Evolutionary conservation across 2,888 invertebrate species (phyloP).

Genomic region (Ellobium chinense): DNA sequence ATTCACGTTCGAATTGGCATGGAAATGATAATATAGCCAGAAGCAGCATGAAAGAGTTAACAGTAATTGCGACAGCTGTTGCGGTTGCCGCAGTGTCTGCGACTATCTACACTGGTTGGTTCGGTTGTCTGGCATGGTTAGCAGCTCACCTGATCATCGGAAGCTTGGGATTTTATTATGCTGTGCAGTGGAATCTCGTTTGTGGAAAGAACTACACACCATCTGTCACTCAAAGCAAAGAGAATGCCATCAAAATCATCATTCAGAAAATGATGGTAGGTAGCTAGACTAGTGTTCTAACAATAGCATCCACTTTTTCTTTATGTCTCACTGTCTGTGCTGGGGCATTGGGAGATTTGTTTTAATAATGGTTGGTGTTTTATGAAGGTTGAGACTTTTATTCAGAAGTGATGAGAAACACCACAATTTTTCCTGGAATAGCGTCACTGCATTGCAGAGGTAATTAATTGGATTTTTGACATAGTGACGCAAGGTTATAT

Average conservation of each 20-base stretch:
- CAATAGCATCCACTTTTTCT: no score
- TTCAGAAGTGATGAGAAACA: no score
- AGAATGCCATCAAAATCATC: constrained; percentile 53
- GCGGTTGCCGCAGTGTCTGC: constrained; percentile 2
- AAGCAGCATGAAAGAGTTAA: constrained; percentile 9
- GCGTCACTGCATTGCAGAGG: no score
- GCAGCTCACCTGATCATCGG: constrained; percentile 51
- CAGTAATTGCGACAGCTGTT: not conserved
- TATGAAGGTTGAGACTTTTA: no score
- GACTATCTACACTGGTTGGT: constrained; percentile 51
- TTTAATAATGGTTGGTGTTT: no score
- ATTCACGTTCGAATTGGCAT: no score
- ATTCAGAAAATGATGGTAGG: constrained; percentile 68
- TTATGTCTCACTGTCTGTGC: no score
- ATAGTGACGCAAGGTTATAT: no score
- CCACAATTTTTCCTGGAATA: no score
- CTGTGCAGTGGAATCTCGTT: constrained; percentile 65
- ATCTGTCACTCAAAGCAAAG: constrained; percentile 32
- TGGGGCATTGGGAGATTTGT: no score
- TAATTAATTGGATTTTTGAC: no score
- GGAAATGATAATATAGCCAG: no score
- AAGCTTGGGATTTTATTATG: constrained; percentile 59
- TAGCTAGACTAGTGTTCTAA: not conserved
- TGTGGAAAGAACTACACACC: constrained; percentile 67
- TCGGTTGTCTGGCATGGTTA: constrained; percentile 56